Conservation (phyloP, 1,140 invertebrate species). For the Aphelenchoides fujianensis region DNA sequence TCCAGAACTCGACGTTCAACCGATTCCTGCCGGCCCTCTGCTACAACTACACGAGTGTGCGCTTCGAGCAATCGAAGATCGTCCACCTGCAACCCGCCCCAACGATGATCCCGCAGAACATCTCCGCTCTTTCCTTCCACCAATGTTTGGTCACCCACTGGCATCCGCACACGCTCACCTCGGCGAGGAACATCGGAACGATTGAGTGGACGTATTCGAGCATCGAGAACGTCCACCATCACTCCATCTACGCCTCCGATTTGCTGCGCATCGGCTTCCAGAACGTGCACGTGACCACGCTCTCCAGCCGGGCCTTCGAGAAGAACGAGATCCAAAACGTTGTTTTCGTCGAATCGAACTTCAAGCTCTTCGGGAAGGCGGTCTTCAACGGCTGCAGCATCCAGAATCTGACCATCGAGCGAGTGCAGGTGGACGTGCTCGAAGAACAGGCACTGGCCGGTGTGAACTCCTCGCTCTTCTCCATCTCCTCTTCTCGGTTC, state of each 20-base stretch:
- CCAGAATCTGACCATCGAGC: constrained; percentile 23
- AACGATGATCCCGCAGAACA: constrained; percentile 27
- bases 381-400: neutral
- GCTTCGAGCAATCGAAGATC: constrained; percentile 29
- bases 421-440: constrained; percentile 3
- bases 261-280: neutral
- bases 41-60: constrained; percentile 24
- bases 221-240: constrained; percentile 28
- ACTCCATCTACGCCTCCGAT: constrained; percentile 24
- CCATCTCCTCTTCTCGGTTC: constrained; percentile 13
- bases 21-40: constrained; percentile 25
- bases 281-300: neutral
- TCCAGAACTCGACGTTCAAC: constrained; percentile 25
- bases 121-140: constrained; percentile 13
- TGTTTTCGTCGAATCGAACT: neutral
- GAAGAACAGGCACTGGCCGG: constrained; percentile 21
- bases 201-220: constrained; percentile 21
- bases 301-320: constrained; percentile 19
- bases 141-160: constrained; percentile 31
- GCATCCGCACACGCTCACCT: constrained; percentile 33
- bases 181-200: constrained; percentile 28
- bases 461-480: constrained; percentile 16
- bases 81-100: constrained; percentile 21
- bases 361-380: constrained; percentile 12
- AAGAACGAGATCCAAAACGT: constrained; percentile 14